Evolutionary conservation across 2,888 invertebrate species (phyloP), one percentile per base, ranked within the genome.

Genomic region (Dynastes grantii): DNA sequence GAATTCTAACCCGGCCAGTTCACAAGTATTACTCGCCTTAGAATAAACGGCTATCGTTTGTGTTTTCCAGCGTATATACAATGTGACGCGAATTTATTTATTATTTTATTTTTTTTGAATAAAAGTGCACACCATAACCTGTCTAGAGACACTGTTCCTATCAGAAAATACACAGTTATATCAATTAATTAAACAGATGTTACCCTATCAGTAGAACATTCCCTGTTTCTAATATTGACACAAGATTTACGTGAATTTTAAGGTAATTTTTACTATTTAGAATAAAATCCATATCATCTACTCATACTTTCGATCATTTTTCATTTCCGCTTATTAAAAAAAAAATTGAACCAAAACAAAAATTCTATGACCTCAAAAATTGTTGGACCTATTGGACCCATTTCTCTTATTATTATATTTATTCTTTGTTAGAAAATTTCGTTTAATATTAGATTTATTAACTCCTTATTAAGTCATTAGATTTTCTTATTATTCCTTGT

Each of bases 1-100:
- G 83, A 83, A 82, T 80, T 82, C 82, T 83, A 83, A 82, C 84
- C 84, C 83, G 84, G 85, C 83, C 84, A 84, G 84, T 84, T 82
- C 82, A 82, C 81, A 83, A 83, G 78, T 80, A 76, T 82, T 82
- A 79, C 81, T 83, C 82, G 77, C 73, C 75, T 78, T 80, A 79
- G 78, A 58, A 53, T 77, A 76, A 81, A 71, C 78, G 71, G 70
- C 76, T 78, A 78, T 76, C 78, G 80, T 73, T 70, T 80, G 80
- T 78, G 79, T 78, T 78, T 37, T 76, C 77, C 76, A 79, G 80
- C 78, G 80, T 81, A 73, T 68, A 80, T 78, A 79, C 80, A 82
- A 82, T 82, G 81, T 82, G 81, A 81, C 80, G 82, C 81, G 80
- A 65, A 63, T 37, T 71, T 55, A 67, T 55, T 71, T 55, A 71